Evolutionary conservation across 2,888 invertebrate species (phyloP), one percentile per base, ranked within the genome.

Genomic region (Philereme transversata): DNA sequence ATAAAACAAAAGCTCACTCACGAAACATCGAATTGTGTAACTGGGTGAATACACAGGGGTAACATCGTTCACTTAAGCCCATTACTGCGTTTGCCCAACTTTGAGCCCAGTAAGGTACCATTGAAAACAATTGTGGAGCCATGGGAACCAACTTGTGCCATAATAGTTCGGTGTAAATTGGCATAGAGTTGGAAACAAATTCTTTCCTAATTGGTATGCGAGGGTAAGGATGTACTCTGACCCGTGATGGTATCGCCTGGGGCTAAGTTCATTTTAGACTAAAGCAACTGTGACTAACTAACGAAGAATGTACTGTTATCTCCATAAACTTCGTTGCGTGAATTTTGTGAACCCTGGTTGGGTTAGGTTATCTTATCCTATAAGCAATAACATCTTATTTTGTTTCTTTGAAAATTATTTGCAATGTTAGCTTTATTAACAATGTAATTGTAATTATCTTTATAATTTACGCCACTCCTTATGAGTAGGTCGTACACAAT

Each of bases 11-110:
- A 75, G 69, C 76, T 73, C 76, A 75, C 75, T 71, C 72, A 75
- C 74, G 74, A 62, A 81, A 75, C 79, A 84, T 83, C 77, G 81
- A 83, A 84, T 81, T 81, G 78, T 76, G 76, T 76, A 86, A 82
- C 81, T 81, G 79, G 77, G 78, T 79, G 82, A 87, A 89, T 86
- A 78, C 91, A 70, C 91, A 69, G 70, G 90, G 89, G 90, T 75
- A 82, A 86, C 90, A 91, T 91, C 91, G 83, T 83, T 91, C 91
- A 91, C 87, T 91, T 90, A 90, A 84, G 83, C 88, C 84, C 86
- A 90, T 90, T 90, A 90, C 82, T 78, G 72, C 76, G 78, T 78
- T 78, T 76, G 76, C 69, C 75, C 75, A 89, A 91, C 85, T 88
- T 87, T 76, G 67, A 71, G 75, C 78, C 84, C 83, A 68, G 71